Evolutionary conservation across 2,113 vertebrate genomes (phyloP), one percentile per base, ranked within the genome.

Genomic region (Erythrocercus mccallii): DNA sequence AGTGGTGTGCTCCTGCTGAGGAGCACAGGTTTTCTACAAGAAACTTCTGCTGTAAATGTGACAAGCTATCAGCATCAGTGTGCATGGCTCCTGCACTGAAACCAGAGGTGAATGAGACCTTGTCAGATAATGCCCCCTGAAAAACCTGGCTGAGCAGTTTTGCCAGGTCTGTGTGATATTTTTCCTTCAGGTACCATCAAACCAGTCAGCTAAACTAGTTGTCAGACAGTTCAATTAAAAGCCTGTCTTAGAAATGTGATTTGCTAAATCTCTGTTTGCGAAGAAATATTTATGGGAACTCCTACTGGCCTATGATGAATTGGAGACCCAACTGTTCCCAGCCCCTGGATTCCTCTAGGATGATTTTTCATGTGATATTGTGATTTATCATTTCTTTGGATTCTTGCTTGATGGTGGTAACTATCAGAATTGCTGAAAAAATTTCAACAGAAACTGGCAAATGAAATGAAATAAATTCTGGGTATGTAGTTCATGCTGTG

Each of bases 1-100:
- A 60, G 27, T 0, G 0, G 3, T 21, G 30, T 42, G 12, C 17
- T 38, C 14, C 15, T 4, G 3, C 47, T 82, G 37, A 82, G 48
- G 14, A 62, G 5, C 21, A 50, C 7, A 27, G 33, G 25, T 56
- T 92, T 82, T 18, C 48, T 31, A n/a, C 18, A 21, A 21, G 19
- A 51, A 50, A 28, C 2, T 27, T 25, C 4, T 6, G 30, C 17
- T 10, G 2, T 44, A 83, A 78, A 54, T 1, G 1, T 77, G 27
- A 69, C 37, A 47, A 48, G 16, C 19, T 90, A 23, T 45, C 58
- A 83, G 5, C 35, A 30, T 14, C 30, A 37, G 4, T 19, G n/a
- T 38, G 6, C 1, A 1, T 30, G 48, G 22, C 40, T 78, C n/a
- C 40, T 57, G 9, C 50, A 14, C 19, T 25, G 14, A 56, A 92